phyloP scores from a whole-genome alignment of 2,797 vertebrate genomes.

The Characodon lateralis region DNA sequence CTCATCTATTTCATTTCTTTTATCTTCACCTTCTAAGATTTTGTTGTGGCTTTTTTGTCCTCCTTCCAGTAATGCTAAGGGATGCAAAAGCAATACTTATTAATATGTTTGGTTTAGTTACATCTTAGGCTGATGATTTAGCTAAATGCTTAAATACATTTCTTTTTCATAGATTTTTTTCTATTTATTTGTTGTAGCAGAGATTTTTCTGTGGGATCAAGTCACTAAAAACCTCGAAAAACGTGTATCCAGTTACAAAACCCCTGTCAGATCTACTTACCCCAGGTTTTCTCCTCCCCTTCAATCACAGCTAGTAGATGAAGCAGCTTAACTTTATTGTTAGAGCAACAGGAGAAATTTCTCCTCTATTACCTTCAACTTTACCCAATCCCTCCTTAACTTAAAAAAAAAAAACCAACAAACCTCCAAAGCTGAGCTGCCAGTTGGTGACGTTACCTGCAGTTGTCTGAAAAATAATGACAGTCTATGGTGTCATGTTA shows the following conservation, averaged over 20 bases:
- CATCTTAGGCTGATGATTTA: too few relatives aligned
- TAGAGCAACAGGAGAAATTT: background rate
- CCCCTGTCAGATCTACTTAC: background rate
- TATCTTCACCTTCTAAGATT: background rate
- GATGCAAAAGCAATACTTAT: background rate
- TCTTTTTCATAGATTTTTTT: background rate
- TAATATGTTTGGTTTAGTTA: too few relatives aligned
- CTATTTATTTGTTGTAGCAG: background rate
- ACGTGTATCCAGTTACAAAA: background rate
- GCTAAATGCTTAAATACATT: background rate
- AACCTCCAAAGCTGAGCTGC: too few relatives aligned
- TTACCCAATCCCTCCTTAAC: background rate
- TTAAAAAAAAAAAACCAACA: background rate
- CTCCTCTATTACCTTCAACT: background rate
- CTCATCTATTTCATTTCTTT: background rate
- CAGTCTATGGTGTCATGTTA: too few relatives aligned
- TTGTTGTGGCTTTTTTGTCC: background rate
- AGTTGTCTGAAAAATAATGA: too few relatives aligned
- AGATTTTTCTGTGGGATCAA: background rate
- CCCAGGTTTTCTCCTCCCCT: background rate
- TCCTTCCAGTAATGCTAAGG: background rate
- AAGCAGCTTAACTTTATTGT: background rate
- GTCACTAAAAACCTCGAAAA: background rate
- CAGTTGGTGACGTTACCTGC: too few relatives aligned
- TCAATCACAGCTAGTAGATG: background rate